Conservation (phyloP, 2,797 vertebrate genomes). For the Erpetoichthys calabaricus region DNA sequence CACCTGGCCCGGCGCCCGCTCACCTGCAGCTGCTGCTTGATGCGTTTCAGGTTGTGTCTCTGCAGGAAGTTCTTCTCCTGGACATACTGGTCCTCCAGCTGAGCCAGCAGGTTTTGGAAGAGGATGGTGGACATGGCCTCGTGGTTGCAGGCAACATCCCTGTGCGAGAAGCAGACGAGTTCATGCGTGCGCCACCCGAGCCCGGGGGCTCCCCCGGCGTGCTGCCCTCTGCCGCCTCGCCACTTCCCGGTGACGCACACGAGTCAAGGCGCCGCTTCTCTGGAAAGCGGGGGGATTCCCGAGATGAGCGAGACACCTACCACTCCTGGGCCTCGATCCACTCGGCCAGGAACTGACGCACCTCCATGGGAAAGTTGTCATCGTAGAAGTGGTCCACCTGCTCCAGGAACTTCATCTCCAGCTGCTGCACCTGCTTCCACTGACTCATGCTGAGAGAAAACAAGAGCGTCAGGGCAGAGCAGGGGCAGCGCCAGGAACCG, state of each 20-base stretch:
- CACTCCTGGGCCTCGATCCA: conserved; percentile 95
- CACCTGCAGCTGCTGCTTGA: conserved; percentile 83
- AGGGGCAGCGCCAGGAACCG: too few relatives aligned
- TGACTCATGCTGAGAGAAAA: conserved; percentile 72
- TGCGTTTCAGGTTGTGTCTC: conserved; percentile 88
- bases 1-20: conserved; percentile 7
- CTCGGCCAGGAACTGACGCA: conserved; percentile 74
- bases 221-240: too few relatives aligned
- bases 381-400: conserved; percentile 91
- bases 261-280: too few relatives aligned
- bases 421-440: conserved; percentile 89
- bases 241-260: too few relatives aligned
- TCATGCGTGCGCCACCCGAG: background rate
- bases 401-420: conserved; percentile 84
- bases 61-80: conserved; percentile 84
- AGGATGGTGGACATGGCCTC: conserved; percentile 74
- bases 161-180: conserved; percentile 22
- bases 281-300: too few relatives aligned
- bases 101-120: conserved; percentile 69
- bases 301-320: conserved; percentile 40
- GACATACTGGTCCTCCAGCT: conserved; percentile 73
- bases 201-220: too few relatives aligned
- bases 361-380: conserved; percentile 94
- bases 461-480: background rate
- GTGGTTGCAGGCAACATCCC: conserved; percentile 79